These are phyloP conservation scores for Pitta sordida DNA, from an alignment of 2,113 vertebrate genomes.

Conservation along the genomic window DNA sequence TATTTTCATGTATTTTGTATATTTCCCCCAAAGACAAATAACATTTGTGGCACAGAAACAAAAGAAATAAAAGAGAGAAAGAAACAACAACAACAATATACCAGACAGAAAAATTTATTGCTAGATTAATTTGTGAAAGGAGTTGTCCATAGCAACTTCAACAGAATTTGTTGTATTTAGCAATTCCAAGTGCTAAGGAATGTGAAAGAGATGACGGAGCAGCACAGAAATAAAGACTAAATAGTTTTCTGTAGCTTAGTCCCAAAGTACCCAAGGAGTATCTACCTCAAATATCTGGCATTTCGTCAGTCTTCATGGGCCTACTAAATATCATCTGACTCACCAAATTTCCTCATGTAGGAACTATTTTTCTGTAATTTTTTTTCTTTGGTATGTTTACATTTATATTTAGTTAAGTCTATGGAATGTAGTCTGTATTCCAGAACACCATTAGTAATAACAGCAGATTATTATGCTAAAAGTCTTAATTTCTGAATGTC, in stretches of 20 bases:
- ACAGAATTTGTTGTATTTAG: neutral
- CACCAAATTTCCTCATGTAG: neutral
- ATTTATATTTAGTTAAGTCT: neutral
- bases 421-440: neutral
- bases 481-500: neutral
- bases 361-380: neutral
- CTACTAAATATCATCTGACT: neutral
- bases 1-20: neutral
- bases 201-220: too few relatives aligned
- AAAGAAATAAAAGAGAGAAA: neutral
- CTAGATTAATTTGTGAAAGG: neutral
- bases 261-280: neutral
- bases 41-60: neutral
- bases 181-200: neutral
- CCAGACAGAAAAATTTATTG: neutral
- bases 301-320: neutral
- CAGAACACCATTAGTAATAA: neutral
- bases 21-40: neutral
- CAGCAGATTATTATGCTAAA: neutral
- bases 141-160: neutral
- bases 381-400: neutral
- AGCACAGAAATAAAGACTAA: neutral
- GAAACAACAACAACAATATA: neutral
- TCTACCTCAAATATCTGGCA: neutral
- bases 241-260: neutral